Evolutionary conservation across 2,797 vertebrate species (phyloP), one percentile per base, ranked within the genome.

Genomic region (Taenioides sp.): DNA sequence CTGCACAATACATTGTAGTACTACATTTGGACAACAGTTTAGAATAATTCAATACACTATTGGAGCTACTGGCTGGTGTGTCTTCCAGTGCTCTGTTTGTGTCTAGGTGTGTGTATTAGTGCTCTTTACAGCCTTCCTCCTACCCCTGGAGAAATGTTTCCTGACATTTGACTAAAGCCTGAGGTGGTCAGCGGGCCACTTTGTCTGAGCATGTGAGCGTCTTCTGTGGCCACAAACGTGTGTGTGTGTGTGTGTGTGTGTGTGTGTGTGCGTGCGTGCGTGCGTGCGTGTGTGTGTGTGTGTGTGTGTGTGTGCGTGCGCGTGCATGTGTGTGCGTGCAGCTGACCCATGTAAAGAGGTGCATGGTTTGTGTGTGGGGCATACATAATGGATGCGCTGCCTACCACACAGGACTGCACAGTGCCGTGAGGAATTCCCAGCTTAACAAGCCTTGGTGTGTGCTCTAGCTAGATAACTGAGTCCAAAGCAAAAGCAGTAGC

Each of bases 341-440:
- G 67, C 80, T 91, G 89, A 90, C 91, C 91, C 85, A 78, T 88
- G 87, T 89, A 89, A 88, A 91, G 88, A 81, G 81, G 81, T 43
- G 25, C 72, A 77, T 80, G 81, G 55, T 67, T 57, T 69, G 67
- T 69, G 79, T 80, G 80, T 72, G 80, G 76, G 77, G 75, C 88
- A 91, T 91, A 79, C 85, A 89, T 92, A 91, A 91, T 91, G 80
- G 79, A 91, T 89, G 88, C 79, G 67, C 65, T 82, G 76, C 80
- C 80, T 84, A 76, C 80, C 68, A 79, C 84, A 87, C 70, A 76
- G 57, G 79, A 77, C 78, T 63, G 68, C 77, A 74, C 77, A 85
- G 71, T 43, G 69, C 84, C 27, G n/a, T 52, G 71, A 90, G 87
- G 84, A 86, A 89, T 86, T 83, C 81, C 81, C 81, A 80, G 75